Percentiles rank a stretch among this genome's conserved stretches.
These are phyloP conservation scores for Eriocheir sinensis DNA, from an alignment of 1,140 invertebrate genomes.

Conservation along the genomic window DNA sequence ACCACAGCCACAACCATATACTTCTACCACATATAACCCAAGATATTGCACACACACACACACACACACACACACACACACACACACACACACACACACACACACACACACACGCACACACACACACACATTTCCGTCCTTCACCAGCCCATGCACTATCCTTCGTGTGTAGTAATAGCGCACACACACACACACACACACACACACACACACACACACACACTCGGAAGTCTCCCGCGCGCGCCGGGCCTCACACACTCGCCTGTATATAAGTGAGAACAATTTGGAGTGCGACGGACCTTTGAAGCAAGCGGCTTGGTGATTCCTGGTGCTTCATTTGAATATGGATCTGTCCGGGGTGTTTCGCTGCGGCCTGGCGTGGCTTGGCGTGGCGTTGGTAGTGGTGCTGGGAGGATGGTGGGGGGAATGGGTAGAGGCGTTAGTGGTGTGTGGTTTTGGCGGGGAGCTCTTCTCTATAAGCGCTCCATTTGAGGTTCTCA, in stretches of 20 bases:
- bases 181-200: constrained; percentile 44
- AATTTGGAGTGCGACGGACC: constrained; percentile 1
- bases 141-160: background rate
- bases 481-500: constrained; percentile 15
- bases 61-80: constrained; percentile 48
- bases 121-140: constrained; percentile 34
- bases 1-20: background rate
- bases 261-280: background rate
- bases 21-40: background rate
- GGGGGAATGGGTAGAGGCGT: too few species aligned
- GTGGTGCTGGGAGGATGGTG: too few species aligned
- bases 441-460: too few species aligned
- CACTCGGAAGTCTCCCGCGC: background rate
- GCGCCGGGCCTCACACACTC: too few species aligned
- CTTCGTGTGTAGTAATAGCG: too few species aligned
- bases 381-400: too few species aligned
- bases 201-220: constrained; percentile 43
- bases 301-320: constrained; percentile 9
- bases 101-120: constrained; percentile 57
- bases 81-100: constrained; percentile 47
- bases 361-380: background rate
- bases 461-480: constrained; percentile 33
- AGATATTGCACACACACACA: constrained; percentile 50
- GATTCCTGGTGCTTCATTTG: constrained; percentile 11
- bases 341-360: constrained; percentile 32